Conservation (phyloP, 2,888 invertebrate species). For the Sarcophaga carnaria region DNA sequence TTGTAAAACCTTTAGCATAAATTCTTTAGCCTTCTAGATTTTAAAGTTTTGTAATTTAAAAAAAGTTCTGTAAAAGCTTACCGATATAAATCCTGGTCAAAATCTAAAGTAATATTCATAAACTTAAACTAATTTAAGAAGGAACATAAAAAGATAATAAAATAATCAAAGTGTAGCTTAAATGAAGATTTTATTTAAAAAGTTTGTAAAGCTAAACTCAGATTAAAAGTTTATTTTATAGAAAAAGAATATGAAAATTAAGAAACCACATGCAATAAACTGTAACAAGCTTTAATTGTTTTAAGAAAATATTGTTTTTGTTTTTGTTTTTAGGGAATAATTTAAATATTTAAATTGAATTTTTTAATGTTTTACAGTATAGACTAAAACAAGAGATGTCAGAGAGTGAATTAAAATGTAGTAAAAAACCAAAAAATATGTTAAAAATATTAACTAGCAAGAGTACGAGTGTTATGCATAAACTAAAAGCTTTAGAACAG, state of each 20-base stretch:
- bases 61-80: slow-evolving; percentile 45
- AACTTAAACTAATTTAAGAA: slow-evolving; percentile 17
- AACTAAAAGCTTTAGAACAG: slow-evolving; percentile 41
- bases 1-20: too few relatives aligned
- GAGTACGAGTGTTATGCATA: slow-evolving; percentile 26
- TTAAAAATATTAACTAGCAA: slow-evolving; percentile 35
- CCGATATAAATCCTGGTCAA: slow-evolving; percentile 52
- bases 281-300: slow-evolving; percentile 39
- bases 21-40: too few relatives aligned
- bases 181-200: slow-evolving; percentile 5
- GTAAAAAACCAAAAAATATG: neutral
- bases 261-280: slow-evolving; percentile 57
- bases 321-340: too few relatives aligned
- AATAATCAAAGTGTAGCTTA: slow-evolving; percentile 14
- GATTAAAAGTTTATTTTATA: too few relatives aligned
- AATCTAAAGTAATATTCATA: slow-evolving; percentile 44
- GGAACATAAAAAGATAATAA: neutral
- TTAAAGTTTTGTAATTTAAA: too few relatives aligned
- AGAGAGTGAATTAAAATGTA: slow-evolving; percentile 17
- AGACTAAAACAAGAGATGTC: slow-evolving; percentile 29
- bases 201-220: neutral
- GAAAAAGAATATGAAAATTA: slow-evolving; percentile 1
- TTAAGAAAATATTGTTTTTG: neutral
- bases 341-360: neutral
- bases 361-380: neutral